phyloP scores from a whole-genome alignment of 2,113 vertebrate genomes.

The Scolopax mira region DNA sequence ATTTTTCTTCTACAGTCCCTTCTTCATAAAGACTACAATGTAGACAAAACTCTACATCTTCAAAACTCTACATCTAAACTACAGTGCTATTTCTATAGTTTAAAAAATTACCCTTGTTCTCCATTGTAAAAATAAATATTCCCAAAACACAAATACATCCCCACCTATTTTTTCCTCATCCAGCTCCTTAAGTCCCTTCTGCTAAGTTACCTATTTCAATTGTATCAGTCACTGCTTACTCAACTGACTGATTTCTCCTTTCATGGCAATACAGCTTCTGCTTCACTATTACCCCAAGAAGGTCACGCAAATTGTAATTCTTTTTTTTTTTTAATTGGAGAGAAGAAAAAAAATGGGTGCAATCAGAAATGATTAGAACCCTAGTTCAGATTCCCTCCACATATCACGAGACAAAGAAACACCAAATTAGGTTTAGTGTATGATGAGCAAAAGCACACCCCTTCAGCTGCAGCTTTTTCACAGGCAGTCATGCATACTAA shows the following conservation, averaged over 20 bases:
- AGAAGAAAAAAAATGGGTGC: conserved; percentile 11
- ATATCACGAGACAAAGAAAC: conserved; percentile 67
- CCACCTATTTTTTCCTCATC: not conserved
- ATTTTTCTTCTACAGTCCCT: not conserved
- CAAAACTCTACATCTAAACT: not conserved
- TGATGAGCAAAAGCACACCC: conserved; percentile 52
- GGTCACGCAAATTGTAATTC: not conserved
- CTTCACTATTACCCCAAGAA: not conserved
- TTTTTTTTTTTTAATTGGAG: not conserved
- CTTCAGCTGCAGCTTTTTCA: conserved; percentile 67
- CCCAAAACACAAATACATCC: not conserved
- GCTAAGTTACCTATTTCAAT: not conserved
- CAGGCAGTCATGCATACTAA: conserved; percentile 61
- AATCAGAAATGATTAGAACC: conserved; percentile 56
- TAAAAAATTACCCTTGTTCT: not conserved
- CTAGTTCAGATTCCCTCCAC: conserved; percentile 55
- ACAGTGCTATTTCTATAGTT: not conserved
- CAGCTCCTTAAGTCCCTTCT: not conserved
- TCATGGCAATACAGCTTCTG: not conserved
- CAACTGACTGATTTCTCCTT: not conserved
- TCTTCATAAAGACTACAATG: not conserved
- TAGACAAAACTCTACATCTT: not conserved
- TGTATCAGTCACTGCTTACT: not conserved
- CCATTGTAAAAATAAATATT: not conserved
- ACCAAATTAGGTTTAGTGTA: conserved; percentile 67